Base-by-base conservation (phyloP, 2,888 invertebrate species). In the Onchidella celtica region DNA sequence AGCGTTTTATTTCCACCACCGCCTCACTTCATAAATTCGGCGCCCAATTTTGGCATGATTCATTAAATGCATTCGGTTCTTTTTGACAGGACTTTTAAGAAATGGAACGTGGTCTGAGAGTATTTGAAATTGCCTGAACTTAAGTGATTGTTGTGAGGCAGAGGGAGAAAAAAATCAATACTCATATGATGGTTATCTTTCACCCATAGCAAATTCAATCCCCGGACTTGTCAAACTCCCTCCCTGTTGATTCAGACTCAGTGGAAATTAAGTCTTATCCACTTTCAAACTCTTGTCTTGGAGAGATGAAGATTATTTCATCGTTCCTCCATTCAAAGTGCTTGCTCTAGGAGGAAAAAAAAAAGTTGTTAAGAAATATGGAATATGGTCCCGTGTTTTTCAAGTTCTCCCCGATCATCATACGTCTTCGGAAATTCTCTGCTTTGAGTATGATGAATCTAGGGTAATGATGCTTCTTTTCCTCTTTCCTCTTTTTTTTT, bases 121-220 rank as follows among this genome's bases (percentile, higher is more conserved):
- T 75, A 65, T 75, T 75, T 75, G 75, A 75, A 75, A 75, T 75
- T 34, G 75, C 29, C 63, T 75, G 65, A 75, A 75, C 75, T 65
- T 63, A 38, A 75, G 63, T 63, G 75, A 75, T 65, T 57, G 65
- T 57, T 36, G 61, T 40, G 29, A n/a, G n/a, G n/a, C 34, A 38
- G n/a, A 27, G 29, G 11, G 11, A 69, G 17, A 74, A 61, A n/a
- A 36, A 73, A 61, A 75, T 75, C 75, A 61, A 75, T 75, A 40
- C 27, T 3, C 9, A 63, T 75, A 75, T 75, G 75, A 75, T 40
- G 75, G 75, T 75, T 75, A 75, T 75, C 75, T 65, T 65, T 40
- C 63, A 63, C 65, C 38, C 40, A 27, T 2, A 36, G 63, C 63
- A 36, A 75, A 75, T 63, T 65, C 65, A 63, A 65, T 63, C 34